phyloP scores from a whole-genome alignment of 2,888 invertebrate genomes.

The Apodemia mormo region DNA sequence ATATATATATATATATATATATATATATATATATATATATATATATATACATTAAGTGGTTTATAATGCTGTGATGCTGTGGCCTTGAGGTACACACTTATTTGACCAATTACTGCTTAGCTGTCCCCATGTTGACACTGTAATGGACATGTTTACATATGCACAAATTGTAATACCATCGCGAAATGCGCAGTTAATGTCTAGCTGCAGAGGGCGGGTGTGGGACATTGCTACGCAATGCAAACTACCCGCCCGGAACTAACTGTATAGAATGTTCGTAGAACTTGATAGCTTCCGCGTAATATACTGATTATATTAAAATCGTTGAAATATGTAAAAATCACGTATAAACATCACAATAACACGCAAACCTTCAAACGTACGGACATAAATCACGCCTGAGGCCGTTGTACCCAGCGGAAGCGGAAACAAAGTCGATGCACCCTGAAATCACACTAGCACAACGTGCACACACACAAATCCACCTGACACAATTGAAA shows the following conservation, averaged over 20 bases:
- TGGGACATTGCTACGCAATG: not conserved
- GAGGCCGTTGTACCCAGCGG: conserved; percentile 74
- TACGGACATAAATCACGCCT: conserved; percentile 69
- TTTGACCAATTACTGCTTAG: too few species aligned
- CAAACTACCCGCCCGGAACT: not conserved
- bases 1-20: too few species aligned
- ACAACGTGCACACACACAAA: conserved; percentile 27
- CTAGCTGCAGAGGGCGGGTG: not conserved
- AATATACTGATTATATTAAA: conserved; percentile 12
- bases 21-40: too few species aligned
- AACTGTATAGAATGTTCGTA: not conserved
- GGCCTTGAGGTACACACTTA: too few species aligned
- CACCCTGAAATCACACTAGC: conserved; percentile 63
- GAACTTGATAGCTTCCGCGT: not conserved
- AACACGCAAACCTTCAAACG: conserved; percentile 71
- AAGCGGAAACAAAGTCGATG: conserved; percentile 77
- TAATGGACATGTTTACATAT: not conserved
- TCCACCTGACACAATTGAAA: conserved; percentile 37
- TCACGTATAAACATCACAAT: conserved; percentile 60
- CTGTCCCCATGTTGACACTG: too few species aligned
- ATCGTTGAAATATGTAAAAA: conserved; percentile 41
- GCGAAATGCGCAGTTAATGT: not conserved
- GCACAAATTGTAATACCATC: not conserved
- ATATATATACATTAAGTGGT: too few species aligned
- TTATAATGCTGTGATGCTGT: too few species aligned